Evolutionary conservation across 1,140 invertebrate genomes (phyloP), one percentile per base, ranked within the genome.

Genomic region (Hylyphantes graminicola): DNA sequence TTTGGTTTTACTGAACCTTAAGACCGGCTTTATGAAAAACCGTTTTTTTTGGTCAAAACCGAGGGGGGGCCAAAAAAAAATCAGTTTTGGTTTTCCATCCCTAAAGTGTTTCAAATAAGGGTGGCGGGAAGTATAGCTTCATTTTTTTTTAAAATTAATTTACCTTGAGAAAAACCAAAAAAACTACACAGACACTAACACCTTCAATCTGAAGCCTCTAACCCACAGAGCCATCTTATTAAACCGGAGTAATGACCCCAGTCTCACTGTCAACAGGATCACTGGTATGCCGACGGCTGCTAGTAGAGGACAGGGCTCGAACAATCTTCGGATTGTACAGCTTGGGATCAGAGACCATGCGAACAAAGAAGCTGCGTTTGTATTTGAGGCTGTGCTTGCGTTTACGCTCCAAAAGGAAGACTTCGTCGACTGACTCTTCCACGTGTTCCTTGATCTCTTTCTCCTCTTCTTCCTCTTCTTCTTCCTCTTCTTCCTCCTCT

Each of bases 261-360:
- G 85, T 82, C 10, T 86, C 85, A 72, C 64, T 76, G 53, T 86
- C 86, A 13, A 85, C 72, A 10, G 86, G 85, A 72, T 87, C 86
- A 48, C 85, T 86, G 12, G 85, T 86, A 68, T 87, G 86, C 57
- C 87, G 57, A 15, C 85, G 72, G 77, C 72, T 78, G n/a, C 77
- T 70, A 61, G 73, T 80, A 12, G 86, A 86, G 12, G 87, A 87
- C 2, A 88, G 80, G 5, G 87, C 87, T 50, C 87, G 78, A 12
- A 88, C 87, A 74, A 91, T 89, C 80, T 94, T 95, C 17, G 95
- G 95, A 90, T 97, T 96, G 91, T 97, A 97, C 84, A 98, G 95
- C 88, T 98, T 98, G 0, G 97, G 97, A 91, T 99, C 97, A 86
- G 92, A 92, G 35, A 93, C 97, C 97, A 99, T 98, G 17, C 96